These are phyloP conservation scores for Erinaceus europaeus DNA, from an alignment of 2,113 vertebrate species.

Conservation along the genomic window DNA sequence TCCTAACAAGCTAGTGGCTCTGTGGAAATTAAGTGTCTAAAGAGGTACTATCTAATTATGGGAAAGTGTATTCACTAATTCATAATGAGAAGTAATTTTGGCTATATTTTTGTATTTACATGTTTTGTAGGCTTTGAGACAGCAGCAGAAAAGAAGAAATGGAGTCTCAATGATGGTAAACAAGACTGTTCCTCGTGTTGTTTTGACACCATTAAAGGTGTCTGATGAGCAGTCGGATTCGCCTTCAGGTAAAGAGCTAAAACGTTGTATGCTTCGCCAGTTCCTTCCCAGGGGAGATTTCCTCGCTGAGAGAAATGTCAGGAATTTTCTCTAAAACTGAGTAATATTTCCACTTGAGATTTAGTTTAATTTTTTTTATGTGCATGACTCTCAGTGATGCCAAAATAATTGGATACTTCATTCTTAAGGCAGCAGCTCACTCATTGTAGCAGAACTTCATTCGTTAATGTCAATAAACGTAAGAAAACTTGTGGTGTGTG, in stretches of 20 bases:
- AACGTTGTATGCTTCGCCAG: slow-evolving; percentile 48
- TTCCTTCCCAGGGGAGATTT: slow-evolving; percentile 57
- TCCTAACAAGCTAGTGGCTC: slow-evolving; percentile 72
- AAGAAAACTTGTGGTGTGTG: slow-evolving; percentile 68
- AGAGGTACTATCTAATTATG: slow-evolving; percentile 64
- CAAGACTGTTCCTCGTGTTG: slow-evolving; percentile 91
- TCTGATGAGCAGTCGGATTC: slow-evolving; percentile 91
- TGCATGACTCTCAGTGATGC: slow-evolving; percentile 38
- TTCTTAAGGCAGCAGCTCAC: not conserved
- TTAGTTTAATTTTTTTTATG: slow-evolving; percentile 61
- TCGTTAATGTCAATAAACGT: slow-evolving; percentile 58
- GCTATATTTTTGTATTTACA: slow-evolving; percentile 77
- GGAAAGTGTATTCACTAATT: slow-evolving; percentile 78
- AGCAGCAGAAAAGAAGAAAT: slow-evolving; percentile 92
- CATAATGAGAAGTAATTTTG: slow-evolving; percentile 71
- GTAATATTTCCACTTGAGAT: slow-evolving; percentile 63
- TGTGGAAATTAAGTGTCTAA: slow-evolving; percentile 73
- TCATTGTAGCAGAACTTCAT: slow-evolving; percentile 56
- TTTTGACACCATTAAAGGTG: slow-evolving; percentile 91
- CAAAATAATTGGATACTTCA: not conserved
- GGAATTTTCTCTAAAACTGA: slow-evolving; percentile 64
- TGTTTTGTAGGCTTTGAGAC: slow-evolving; percentile 89
- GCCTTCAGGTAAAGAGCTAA: slow-evolving; percentile 88
- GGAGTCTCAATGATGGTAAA: slow-evolving; percentile 92
- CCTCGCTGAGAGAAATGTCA: slow-evolving; percentile 59